phyloP scores from a whole-genome alignment of 2,888 invertebrate species.

The Cryptops parisi region DNA sequence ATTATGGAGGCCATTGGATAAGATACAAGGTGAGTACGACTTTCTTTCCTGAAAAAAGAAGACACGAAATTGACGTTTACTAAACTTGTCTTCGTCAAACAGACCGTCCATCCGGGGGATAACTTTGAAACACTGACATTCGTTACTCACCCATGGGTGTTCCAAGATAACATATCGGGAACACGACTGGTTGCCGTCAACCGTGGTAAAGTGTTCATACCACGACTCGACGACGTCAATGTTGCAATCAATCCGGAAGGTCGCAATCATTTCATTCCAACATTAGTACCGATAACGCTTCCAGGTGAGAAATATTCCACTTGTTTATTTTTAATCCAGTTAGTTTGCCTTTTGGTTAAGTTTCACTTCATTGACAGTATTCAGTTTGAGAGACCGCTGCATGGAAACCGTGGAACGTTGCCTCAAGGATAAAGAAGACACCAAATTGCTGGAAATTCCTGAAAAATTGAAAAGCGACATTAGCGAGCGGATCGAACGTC shows the following conservation, averaged over 20 bases:
- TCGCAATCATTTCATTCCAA: neutral
- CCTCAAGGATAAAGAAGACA: neutral
- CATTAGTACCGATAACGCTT: neutral
- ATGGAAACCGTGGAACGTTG: neutral
- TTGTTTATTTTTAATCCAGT: too few relatives aligned
- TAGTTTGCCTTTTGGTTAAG: too few relatives aligned
- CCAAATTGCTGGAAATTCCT: neutral
- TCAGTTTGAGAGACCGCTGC: neutral
- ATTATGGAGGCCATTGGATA: neutral
- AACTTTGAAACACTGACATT: neutral
- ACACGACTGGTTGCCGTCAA: neutral
- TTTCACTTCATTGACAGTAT: neutral
- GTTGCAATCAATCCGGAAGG: neutral
- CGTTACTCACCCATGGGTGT: neutral
- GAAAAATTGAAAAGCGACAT: neutral
- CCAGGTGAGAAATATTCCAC: too few relatives aligned
- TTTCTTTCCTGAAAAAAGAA: neutral
- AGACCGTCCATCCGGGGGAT: neutral
- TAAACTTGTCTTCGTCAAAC: neutral
- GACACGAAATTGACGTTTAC: neutral
- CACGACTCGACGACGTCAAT: neutral
- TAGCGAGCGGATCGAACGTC: neutral
- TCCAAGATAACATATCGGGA: neutral
- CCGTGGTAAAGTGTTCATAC: neutral
- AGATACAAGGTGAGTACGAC: neutral